These are phyloP conservation scores for Patella depressa DNA, from an alignment of 2,888 invertebrate genomes.

Conservation along the genomic window DNA sequence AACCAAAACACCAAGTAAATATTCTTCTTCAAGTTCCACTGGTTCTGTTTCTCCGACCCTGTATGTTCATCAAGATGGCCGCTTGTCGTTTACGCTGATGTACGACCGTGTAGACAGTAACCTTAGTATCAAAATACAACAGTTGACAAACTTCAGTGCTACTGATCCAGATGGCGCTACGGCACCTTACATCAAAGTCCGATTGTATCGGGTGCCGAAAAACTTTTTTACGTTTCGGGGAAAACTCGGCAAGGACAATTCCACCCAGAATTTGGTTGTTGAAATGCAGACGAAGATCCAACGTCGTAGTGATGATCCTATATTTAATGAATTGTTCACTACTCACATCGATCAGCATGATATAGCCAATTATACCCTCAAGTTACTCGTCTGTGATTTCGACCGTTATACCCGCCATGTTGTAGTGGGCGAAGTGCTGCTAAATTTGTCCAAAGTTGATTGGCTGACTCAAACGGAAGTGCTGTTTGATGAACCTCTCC, in stretches of 20 bases:
- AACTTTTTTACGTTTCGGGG: constrained; percentile 52
- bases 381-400: constrained; percentile 57
- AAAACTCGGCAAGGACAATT: constrained; percentile 40
- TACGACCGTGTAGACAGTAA: constrained; percentile 47
- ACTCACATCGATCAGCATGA: constrained; percentile 41
- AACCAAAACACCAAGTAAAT: background rate
- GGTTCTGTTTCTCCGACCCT: background rate
- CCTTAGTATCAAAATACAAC: constrained; percentile 46
- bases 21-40: background rate
- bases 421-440: constrained; percentile 51
- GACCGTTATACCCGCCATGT: constrained; percentile 59
- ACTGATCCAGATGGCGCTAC: constrained; percentile 42
- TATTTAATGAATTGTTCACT: constrained; percentile 55
- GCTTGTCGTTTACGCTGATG: constrained; percentile 45
- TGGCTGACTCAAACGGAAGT: constrained; percentile 38
- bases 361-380: constrained; percentile 44
- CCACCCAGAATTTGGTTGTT: constrained; percentile 53
- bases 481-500: constrained; percentile 42
- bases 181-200: constrained; percentile 57
- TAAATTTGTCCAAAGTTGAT: constrained; percentile 42
- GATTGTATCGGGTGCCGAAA: constrained; percentile 54
- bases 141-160: constrained; percentile 47
- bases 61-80: constrained; percentile 34
- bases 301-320: constrained; percentile 46
- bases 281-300: constrained; percentile 60